Evolutionary conservation across 2,888 invertebrate species (phyloP).

Genomic region (Bembecia ichneumoniformis): DNA sequence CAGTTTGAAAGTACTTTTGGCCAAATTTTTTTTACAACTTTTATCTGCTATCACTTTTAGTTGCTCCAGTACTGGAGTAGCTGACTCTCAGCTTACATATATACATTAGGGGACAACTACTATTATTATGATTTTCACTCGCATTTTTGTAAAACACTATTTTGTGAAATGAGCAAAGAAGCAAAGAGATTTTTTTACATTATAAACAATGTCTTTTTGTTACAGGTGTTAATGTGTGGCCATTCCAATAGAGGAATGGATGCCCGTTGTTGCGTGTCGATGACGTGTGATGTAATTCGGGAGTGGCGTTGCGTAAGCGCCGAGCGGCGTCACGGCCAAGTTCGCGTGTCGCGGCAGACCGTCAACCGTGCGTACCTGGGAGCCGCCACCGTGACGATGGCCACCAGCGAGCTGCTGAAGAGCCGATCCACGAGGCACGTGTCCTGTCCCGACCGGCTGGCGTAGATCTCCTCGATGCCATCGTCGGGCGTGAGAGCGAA

Average conservation of each 20-base stretch:
- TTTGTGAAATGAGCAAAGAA: too few relatives aligned
- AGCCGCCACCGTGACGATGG: constrained; percentile 91
- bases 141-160: too few relatives aligned
- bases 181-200: too few relatives aligned
- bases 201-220: too few relatives aligned
- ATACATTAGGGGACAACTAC: too few relatives aligned
- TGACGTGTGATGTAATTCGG: not conserved
- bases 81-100: too few relatives aligned
- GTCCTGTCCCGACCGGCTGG: constrained; percentile 86
- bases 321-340: constrained; percentile 25
- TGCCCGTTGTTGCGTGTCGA: not conserved
- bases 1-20: too few relatives aligned
- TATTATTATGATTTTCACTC: too few relatives aligned
- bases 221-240: too few relatives aligned
- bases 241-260: not conserved
- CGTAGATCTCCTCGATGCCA: constrained; percentile 90
- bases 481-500: constrained; percentile 88
- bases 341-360: constrained; percentile 22
- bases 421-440: constrained; percentile 94
- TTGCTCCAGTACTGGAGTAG: too few relatives aligned
- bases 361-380: constrained; percentile 77
- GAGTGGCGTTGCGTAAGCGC: constrained; percentile 3
- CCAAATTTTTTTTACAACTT: too few relatives aligned
- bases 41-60: too few relatives aligned
- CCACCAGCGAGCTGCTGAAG: constrained; percentile 97